phyloP scores from a whole-genome alignment of 1,140 invertebrate species.

The Littorina saxatilis region DNA sequence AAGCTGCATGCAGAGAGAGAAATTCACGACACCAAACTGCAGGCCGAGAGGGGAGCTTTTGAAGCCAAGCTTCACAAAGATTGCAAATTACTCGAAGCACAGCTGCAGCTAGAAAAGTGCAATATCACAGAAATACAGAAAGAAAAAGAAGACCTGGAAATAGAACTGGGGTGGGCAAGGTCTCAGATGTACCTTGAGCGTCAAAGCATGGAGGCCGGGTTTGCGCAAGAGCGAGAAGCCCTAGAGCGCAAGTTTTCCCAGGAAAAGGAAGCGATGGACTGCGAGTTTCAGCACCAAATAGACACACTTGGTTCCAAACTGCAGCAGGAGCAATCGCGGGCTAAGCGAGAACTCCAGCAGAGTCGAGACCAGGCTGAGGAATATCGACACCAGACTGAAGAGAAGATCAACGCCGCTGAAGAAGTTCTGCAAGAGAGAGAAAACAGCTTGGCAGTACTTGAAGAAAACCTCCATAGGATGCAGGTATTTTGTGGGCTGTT shows the following conservation, averaged over 20 bases:
- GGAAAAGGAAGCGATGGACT: neutral
- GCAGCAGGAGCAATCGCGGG: neutral
- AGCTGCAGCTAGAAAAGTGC: too few species aligned
- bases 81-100: too few species aligned
- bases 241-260: neutral
- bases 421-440: neutral
- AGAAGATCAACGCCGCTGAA: neutral
- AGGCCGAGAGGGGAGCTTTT: too few species aligned
- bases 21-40: too few species aligned
- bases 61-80: too few species aligned
- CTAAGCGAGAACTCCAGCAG: neutral
- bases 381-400: neutral
- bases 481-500: conserved; percentile 21
- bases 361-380: neutral
- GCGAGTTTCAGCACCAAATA: neutral
- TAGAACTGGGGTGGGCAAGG: too few species aligned
- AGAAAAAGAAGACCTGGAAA: too few species aligned
- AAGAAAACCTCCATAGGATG: neutral
- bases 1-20: too few species aligned
- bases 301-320: neutral
- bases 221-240: neutral
- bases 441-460: neutral
- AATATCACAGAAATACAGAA: too few species aligned
- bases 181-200: too few species aligned
- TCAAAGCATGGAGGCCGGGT: too few species aligned